Conservation (phyloP, 92 coral and sea anemone genomes). For the Bergia puertoricense region DNA sequence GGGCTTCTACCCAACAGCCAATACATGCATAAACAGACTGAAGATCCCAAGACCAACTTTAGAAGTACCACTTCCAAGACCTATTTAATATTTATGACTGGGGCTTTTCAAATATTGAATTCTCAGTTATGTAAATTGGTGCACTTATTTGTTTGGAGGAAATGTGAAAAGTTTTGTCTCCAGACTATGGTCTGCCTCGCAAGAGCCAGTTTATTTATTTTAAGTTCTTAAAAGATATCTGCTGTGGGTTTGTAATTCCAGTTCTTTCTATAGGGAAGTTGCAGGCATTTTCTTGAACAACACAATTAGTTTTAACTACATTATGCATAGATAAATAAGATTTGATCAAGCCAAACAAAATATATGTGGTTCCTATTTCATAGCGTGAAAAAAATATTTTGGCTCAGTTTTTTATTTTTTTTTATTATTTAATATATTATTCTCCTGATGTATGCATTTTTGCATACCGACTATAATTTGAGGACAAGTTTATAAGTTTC, state of each 20-base stretch:
- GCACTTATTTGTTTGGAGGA: constrained; percentile 6
- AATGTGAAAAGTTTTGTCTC: constrained; percentile 19
- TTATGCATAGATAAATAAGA: constrained; percentile 19
- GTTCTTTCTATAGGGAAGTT: constrained; percentile 30
- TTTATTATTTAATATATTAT: not conserved
- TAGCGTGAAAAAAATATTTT: constrained; percentile 2
- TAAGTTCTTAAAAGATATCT: constrained; percentile 31
- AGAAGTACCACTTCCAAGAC: constrained; percentile 38
- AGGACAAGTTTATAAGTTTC: constrained; percentile 10
- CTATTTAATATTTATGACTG: constrained; percentile 42
- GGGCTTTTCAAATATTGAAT: constrained; percentile 40
- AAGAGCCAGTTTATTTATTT: constrained; percentile 23
- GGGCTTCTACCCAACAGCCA: constrained; percentile 49
- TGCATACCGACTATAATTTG: constrained; percentile 13
- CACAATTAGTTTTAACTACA: constrained; percentile 18
- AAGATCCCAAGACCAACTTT: constrained; percentile 37
- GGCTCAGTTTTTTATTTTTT: not conserved
- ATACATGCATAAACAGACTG: constrained; percentile 47
- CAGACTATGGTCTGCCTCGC: constrained; percentile 19
- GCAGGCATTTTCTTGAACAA: constrained; percentile 22
- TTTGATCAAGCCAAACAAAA: constrained; percentile 20
- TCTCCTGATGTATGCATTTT: constrained; percentile 10
- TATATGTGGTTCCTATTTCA: constrained; percentile 24
- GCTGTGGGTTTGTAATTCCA: constrained; percentile 20
- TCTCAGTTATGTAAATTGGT: constrained; percentile 39